Evolutionary conservation across 2,888 invertebrate genomes (phyloP), one percentile per base, ranked within the genome.

Genomic region (Perdita meconis): DNA sequence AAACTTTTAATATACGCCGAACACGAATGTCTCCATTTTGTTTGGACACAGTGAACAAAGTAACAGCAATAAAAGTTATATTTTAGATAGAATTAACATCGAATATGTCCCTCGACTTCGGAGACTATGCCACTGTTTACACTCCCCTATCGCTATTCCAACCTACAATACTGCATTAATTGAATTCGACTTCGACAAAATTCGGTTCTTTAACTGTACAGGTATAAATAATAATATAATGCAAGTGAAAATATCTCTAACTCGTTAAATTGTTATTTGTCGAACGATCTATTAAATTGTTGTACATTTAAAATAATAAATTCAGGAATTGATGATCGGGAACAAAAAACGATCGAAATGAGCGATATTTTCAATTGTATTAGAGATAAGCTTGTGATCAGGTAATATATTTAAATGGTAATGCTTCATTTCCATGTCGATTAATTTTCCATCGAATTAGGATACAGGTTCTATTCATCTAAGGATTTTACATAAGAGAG

Each of bases 301-400:
- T 19, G 16, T 47, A 19, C 59, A 50, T 61, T 30, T 51, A 77
- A 60, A 36, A 51, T 56, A 60, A 19, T 40, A 64, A 55, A 69
- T 64, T 70, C 55, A 47, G 19, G 12, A 40, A 44, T 34, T 26
- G 40, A 47, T n/a, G 3, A 34, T 77, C 47, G 36, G 38, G 12
- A 36, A 30, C 12, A n/a, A 30, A n/a, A 10, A 12, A 63, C 19
- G 26, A 24, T 60, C 13, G 40, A 6, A 36, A 36, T n/a, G 30
- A 22, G 67, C 73, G 76, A 70, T 78, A 75, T 81, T 81, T 82
- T 67, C 63, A 75, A 19, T 72, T 72, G 81, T 61, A 71, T 64
- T 36, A 8, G 65, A 61, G 68, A 50, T 56, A 70, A 69, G 81
- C 78, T 74, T 78, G 81, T 78, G 81, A 82, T 82, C 81, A 81